phyloP scores from a whole-genome alignment of 2,888 invertebrate genomes.

The Crioceris asparagi region DNA sequence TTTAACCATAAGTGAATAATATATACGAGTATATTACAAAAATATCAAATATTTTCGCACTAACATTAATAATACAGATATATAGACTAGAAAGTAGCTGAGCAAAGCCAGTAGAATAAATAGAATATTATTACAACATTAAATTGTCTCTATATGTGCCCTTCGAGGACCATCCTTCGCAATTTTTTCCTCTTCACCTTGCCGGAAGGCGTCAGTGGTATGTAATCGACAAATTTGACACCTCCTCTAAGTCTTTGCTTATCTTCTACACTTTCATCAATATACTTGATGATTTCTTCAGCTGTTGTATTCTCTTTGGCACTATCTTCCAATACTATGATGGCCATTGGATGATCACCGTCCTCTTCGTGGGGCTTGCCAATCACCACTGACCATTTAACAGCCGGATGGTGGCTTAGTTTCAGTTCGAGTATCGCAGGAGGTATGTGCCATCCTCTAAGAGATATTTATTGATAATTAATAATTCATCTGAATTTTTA shows the following conservation, averaged over 20 bases:
- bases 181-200: conserved; percentile 25
- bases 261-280: conserved; percentile 26
- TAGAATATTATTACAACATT: too few species aligned
- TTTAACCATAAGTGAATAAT: too few species aligned
- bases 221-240: conserved; percentile 25
- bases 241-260: conserved; percentile 29
- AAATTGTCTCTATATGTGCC: too few species aligned
- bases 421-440: conserved; percentile 28
- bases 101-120: too few species aligned
- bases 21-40: too few species aligned
- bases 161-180: conserved; percentile 15
- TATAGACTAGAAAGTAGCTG: too few species aligned
- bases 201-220: conserved; percentile 30
- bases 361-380: conserved; percentile 29
- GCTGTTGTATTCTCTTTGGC: conserved; percentile 16
- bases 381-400: conserved; percentile 25
- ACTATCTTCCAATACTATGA: conserved; percentile 21
- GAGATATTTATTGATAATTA: not conserved
- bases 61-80: too few species aligned
- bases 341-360: conserved; percentile 28
- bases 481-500: not conserved
- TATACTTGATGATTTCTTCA: conserved; percentile 26
- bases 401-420: conserved; percentile 27
- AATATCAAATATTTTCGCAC: too few species aligned
- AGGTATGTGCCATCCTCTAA: conserved; percentile 39